Conservation (phyloP, 2,113 vertebrate genomes). For the Fulica atra region DNA sequence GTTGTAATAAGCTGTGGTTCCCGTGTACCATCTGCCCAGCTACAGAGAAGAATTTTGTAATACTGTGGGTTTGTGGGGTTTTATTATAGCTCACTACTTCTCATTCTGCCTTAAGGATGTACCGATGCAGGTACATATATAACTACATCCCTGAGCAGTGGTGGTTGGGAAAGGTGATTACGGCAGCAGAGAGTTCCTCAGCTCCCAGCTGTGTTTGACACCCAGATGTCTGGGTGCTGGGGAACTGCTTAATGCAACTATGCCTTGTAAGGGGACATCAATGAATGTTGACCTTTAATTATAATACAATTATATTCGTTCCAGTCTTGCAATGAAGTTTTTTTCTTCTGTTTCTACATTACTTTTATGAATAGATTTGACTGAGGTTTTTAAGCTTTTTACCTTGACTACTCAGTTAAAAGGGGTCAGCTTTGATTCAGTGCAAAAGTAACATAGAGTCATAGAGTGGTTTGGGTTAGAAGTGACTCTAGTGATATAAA, state of each 20-base stretch:
- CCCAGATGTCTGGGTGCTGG: not conserved
- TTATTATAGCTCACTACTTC: not conserved
- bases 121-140: not conserved
- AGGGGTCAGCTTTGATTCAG: not conserved
- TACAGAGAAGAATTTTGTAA: not conserved
- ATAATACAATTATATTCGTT: not conserved
- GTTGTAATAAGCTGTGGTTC: not conserved
- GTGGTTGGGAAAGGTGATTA: not conserved
- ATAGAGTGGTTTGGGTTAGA: too few species aligned
- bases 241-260: not conserved
- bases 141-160: not conserved
- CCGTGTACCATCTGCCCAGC: not conserved
- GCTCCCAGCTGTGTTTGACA: fast-evolving
- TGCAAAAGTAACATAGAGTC: not conserved
- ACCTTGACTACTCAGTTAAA: not conserved
- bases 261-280: not conserved
- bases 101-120: not conserved
- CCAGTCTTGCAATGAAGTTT: not conserved
- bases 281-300: not conserved
- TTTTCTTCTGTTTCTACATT: not conserved
- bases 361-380: not conserved
- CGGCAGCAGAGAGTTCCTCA: not conserved
- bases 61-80: not conserved
- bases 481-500: not conserved
- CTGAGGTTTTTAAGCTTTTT: not conserved